Percentiles rank a stretch among this genome's conserved stretches.
Conservation (phyloP, 2,797 vertebrate species). For the Danio jaintianensis region DNA sequence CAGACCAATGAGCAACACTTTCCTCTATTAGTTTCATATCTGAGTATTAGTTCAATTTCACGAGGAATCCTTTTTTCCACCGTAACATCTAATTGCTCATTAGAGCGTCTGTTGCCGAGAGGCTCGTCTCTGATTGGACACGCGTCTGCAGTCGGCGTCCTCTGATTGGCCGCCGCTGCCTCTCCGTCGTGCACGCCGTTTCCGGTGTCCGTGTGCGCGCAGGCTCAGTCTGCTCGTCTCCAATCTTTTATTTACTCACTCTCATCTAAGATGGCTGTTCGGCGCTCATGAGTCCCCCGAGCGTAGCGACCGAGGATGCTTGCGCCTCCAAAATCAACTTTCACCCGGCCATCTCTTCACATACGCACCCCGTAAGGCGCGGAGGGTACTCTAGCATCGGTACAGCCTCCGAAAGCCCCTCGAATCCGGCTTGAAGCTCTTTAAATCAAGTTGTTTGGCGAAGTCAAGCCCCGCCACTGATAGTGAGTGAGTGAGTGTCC, state of each 20-base stretch:
- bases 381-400: conserved; percentile 72
- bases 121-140: conserved; percentile 31
- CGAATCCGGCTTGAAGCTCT: conserved; percentile 60
- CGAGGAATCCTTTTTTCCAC: background rate
- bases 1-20: background rate
- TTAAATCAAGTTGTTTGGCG: conserved; percentile 80
- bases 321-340: conserved; percentile 78
- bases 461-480: conserved; percentile 74
- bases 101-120: conserved; percentile 30
- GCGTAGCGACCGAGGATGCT: conserved; percentile 80
- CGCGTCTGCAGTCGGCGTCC: conserved; percentile 44
- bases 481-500: conserved; percentile 75
- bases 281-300: conserved; percentile 79
- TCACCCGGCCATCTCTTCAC: conserved; percentile 74
- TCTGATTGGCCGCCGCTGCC: conserved; percentile 71
- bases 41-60: conserved; percentile 24
- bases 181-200: conserved; percentile 63
- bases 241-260: conserved; percentile 86
- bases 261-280: conserved; percentile 85
- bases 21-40: conserved; percentile 14
- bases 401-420: conserved; percentile 54
- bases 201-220: conserved; percentile 74
- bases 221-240: conserved; percentile 77
- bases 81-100: conserved; percentile 36
- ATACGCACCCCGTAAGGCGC: conserved; percentile 72